These are phyloP conservation scores for Sitophilus oryzae DNA, from an alignment of 1,140 invertebrate species.

Conservation along the genomic window DNA sequence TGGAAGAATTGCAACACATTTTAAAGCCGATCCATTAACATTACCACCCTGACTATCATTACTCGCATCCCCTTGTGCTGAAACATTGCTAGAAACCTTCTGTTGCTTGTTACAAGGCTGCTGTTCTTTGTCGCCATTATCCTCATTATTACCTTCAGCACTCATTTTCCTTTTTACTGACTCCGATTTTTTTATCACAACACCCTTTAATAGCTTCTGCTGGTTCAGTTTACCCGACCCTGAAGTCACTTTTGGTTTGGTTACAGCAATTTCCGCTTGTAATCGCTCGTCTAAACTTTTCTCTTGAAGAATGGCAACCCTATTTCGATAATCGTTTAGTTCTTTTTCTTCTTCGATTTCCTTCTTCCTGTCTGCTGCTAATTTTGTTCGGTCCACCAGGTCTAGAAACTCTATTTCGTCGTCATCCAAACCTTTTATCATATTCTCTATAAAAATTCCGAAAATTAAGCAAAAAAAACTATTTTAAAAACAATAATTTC, in stretches of 20 bases:
- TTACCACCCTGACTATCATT: slow-evolving; percentile 1
- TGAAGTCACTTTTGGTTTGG: slow-evolving; percentile 31
- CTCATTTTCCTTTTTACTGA: slow-evolving; percentile 56
- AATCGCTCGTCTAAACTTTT: slow-evolving; percentile 61
- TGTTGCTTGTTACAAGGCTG: slow-evolving; percentile 21
- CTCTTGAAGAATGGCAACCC: slow-evolving; percentile 73
- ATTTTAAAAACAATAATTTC: slow-evolving; percentile 33
- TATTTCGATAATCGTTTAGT: slow-evolving; percentile 74
- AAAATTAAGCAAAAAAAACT: slow-evolving; percentile 6
- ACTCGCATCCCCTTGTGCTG: slow-evolving; percentile 20
- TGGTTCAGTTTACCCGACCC: slow-evolving; percentile 45
- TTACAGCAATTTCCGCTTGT: slow-evolving; percentile 49
- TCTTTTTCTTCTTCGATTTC: slow-evolving; percentile 73
- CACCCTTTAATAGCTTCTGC: slow-evolving; percentile 54
- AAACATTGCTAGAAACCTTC: slow-evolving; percentile 30
- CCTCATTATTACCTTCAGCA: slow-evolving; percentile 43
- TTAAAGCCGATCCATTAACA: slow-evolving; percentile 44
- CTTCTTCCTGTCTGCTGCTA: slow-evolving; percentile 75
- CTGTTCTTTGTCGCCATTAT: slow-evolving; percentile 25
- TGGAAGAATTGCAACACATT: slow-evolving; percentile 69
- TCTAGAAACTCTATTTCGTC: slow-evolving; percentile 93
- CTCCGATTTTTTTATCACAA: slow-evolving; percentile 52
- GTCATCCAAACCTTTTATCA: slow-evolving; percentile 90
- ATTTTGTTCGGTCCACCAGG: slow-evolving; percentile 77
- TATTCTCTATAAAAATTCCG: slow-evolving; percentile 66